Conservation (phyloP, 1,140 invertebrate genomes). For the Xylocopa sonorina region DNA sequence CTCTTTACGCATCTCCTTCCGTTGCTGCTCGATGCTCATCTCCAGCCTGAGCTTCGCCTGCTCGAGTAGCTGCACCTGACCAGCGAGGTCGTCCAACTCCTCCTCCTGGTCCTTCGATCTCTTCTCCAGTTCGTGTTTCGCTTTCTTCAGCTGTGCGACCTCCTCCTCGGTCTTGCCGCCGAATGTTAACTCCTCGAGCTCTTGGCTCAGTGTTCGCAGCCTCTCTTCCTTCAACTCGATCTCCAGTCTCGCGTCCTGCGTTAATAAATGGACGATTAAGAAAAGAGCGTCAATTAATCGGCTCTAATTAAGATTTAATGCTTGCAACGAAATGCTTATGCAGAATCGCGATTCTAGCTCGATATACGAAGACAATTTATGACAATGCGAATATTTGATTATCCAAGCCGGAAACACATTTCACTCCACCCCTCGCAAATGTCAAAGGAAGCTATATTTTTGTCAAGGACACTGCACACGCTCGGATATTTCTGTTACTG, state of each 20-base stretch:
- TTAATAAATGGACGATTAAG: neutral
- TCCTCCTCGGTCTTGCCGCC: conserved; percentile 94
- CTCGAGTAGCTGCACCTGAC: conserved; percentile 92
- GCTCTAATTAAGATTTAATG: too few species aligned
- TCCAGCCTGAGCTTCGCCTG: conserved; percentile 94
- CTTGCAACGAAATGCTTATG: too few species aligned
- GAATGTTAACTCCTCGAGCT: conserved; percentile 92
- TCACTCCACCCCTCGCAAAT: too few species aligned
- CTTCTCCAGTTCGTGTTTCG: conserved; percentile 93
- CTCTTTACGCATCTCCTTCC: conserved; percentile 94
- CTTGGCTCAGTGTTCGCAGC: conserved; percentile 88
- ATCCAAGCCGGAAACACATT: too few species aligned
- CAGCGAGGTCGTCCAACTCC: conserved; percentile 96
- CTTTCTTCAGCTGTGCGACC: conserved; percentile 89
- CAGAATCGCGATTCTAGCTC: too few species aligned
- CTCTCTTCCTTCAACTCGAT: conserved; percentile 94
- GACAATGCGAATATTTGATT: too few species aligned
- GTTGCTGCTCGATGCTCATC: conserved; percentile 95
- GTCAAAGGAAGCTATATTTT: too few species aligned
- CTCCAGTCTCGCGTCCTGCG: conserved; percentile 91
- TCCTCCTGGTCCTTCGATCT: conserved; percentile 96
- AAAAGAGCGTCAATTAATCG: too few species aligned
- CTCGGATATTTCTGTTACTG: too few species aligned
- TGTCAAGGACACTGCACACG: too few species aligned
- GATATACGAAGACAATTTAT: too few species aligned